Evolutionary conservation across 2,797 vertebrate genomes (phyloP), one percentile per base, ranked within the genome.

Genomic region (Enteromius mattozi): DNA sequence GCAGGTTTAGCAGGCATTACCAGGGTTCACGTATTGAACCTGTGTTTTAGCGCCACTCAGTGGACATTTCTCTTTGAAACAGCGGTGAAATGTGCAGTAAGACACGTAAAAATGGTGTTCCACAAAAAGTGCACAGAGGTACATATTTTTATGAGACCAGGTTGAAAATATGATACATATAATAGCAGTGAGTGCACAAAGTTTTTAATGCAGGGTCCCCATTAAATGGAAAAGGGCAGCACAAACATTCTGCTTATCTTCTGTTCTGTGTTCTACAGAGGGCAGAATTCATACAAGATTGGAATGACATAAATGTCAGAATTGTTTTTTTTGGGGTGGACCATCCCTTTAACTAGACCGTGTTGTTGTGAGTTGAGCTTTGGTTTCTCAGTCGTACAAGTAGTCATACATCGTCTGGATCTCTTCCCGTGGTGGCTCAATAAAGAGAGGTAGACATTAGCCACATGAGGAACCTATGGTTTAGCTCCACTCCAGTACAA

Each of bases 401-500:
- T 51, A 37, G 68, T 74, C n/a, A 82, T 6, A 33, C 54, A 45
- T 33, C 14, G 12, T 37, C 59, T 82, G 35, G 35, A 70, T 37
- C 27, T 45, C 63, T 42, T 70, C 63, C 35, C 13, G 0, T 47
- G 19, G 49, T 35, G 35, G 27, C 37, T 33, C 9, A 47, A 35
- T 45, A 75, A 75, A 65, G 70, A 49, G 19, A 56, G 13, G 35
- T 59, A 59, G 49, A 78, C 49, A 83, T 24, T 35, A 82, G 74
- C 3, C 4, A 3, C 16, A 54, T 19, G 10, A 51, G 14, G 6
- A 51, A 42, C 30, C n/a, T 14, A 8, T 45, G 76, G 59, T 47
- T 47, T 74, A 69, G 82, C 79, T 2, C 2, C 75, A 14, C 19
- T 88, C 81, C 86, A 74, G 69, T 8, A 68, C 37, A 30, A 47